Percentiles rank a stretch among this genome's conserved stretches.
These are phyloP conservation scores for Ginglymostoma cirratum DNA, from an alignment of 2,113 vertebrate species.

Conservation along the genomic window DNA sequence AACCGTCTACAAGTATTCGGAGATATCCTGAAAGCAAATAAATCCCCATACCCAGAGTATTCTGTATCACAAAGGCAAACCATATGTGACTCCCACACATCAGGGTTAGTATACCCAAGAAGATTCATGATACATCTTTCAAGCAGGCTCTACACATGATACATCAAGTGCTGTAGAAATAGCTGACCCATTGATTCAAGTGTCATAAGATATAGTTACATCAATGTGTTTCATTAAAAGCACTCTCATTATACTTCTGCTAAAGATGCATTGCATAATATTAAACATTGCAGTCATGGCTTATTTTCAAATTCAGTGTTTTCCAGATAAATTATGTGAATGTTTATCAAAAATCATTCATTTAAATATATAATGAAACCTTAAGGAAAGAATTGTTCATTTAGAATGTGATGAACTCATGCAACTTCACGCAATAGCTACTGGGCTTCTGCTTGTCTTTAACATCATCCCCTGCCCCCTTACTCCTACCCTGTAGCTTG, in stretches of 20 bases:
- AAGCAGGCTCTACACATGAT: neutral
- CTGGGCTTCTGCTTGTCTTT: neutral
- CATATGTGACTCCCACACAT: neutral
- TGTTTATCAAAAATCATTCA: neutral
- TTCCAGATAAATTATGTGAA: neutral
- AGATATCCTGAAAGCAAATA: neutral
- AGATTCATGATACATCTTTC: neutral
- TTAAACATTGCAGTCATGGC: neutral
- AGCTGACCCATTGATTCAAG: constrained; percentile 12
- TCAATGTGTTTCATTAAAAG: neutral
- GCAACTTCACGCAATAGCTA: neutral
- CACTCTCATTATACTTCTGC: neutral
- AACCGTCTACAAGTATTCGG: neutral
- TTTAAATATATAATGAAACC: neutral
- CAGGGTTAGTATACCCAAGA: neutral
- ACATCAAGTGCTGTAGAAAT: neutral
- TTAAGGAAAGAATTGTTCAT: neutral
- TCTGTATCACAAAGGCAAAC: neutral
- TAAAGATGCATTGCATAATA: neutral
- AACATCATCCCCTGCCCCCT: neutral
- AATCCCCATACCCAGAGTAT: neutral
- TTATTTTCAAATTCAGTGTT: neutral
- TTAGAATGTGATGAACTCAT: neutral
- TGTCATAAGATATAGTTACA: neutral
- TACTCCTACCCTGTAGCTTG: neutral